Evolutionary conservation across 2,113 vertebrate species (phyloP).

Genomic region (Conger conger): DNA sequence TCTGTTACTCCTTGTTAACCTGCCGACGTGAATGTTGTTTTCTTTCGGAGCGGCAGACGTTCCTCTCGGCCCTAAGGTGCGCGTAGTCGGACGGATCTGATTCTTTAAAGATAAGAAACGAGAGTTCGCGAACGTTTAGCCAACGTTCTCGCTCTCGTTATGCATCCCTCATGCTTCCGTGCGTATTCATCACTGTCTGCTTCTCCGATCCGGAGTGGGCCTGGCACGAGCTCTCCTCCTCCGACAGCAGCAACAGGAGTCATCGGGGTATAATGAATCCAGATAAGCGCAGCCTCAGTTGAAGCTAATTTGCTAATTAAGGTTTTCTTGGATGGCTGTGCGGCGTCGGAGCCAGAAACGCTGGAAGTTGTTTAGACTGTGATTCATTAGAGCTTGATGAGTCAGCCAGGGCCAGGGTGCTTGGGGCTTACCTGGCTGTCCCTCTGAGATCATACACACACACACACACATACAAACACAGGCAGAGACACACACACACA

Average conservation of each 20-base stretch:
- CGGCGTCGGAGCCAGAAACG: background rate
- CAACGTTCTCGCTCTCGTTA: background rate
- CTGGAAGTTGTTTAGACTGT: background rate
- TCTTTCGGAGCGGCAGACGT: background rate
- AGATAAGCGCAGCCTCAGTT: background rate
- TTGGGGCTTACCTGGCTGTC: background rate
- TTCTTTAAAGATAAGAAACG: background rate
- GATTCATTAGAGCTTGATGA: background rate
- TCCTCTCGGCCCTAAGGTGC: background rate
- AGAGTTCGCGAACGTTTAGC: background rate
- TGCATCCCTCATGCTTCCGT: background rate
- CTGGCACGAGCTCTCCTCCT: background rate
- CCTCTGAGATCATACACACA: background rate
- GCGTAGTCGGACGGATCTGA: background rate
- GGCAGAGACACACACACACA: background rate
- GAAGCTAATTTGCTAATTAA: slow-evolving; percentile 1
- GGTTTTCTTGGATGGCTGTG: background rate
- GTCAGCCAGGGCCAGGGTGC: background rate
- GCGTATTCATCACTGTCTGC: background rate
- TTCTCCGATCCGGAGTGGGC: background rate
- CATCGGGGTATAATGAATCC: background rate
- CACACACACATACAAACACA: too few relatives aligned
- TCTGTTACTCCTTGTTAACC: background rate
- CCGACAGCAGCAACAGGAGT: background rate
- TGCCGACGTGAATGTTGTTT: background rate